These are phyloP conservation scores for Meteorus sp. DNA, from an alignment of 1,140 invertebrate species.

Conservation along the genomic window DNA sequence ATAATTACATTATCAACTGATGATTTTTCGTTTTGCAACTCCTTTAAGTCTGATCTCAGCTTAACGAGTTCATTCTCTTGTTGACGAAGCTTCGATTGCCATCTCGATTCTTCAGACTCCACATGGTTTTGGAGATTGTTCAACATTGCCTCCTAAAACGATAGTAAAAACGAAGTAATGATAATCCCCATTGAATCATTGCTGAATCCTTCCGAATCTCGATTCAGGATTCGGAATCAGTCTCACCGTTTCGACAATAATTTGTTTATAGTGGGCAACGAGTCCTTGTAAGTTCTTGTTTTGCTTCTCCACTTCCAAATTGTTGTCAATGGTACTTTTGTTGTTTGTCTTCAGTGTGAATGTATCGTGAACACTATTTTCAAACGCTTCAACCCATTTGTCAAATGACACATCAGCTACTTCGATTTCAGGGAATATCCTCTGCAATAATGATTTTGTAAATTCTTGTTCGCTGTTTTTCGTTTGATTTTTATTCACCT, in stretches of 20 bases:
- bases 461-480: slow-evolving; percentile 60
- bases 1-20: slow-evolving; percentile 35
- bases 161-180: slow-evolving; percentile 6
- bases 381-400: slow-evolving; percentile 62
- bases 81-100: slow-evolving; percentile 65
- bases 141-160: slow-evolving; percentile 67
- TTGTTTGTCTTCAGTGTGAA: slow-evolving; percentile 37
- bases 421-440: slow-evolving; percentile 64
- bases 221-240: too few species aligned
- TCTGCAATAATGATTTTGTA: slow-evolving; percentile 62
- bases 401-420: slow-evolving; percentile 53
- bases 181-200: too few species aligned
- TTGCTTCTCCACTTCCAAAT: slow-evolving; percentile 56
- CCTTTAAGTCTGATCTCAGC: slow-evolving; percentile 57
- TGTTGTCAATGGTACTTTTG: slow-evolving; percentile 14
- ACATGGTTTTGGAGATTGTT: slow-evolving; percentile 71
- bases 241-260: slow-evolving; percentile 76
- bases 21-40: slow-evolving; percentile 42
- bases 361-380: slow-evolving; percentile 50
- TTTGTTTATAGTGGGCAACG: slow-evolving; percentile 72
- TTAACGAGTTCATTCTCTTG: slow-evolving; percentile 66
- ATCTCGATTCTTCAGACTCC: slow-evolving; percentile 69
- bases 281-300: slow-evolving; percentile 67
- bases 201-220: slow-evolving; percentile 11
- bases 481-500: slow-evolving; percentile 59